Evolutionary conservation across 1,140 invertebrate species (phyloP).

Genomic region (Carposina sasakii): DNA sequence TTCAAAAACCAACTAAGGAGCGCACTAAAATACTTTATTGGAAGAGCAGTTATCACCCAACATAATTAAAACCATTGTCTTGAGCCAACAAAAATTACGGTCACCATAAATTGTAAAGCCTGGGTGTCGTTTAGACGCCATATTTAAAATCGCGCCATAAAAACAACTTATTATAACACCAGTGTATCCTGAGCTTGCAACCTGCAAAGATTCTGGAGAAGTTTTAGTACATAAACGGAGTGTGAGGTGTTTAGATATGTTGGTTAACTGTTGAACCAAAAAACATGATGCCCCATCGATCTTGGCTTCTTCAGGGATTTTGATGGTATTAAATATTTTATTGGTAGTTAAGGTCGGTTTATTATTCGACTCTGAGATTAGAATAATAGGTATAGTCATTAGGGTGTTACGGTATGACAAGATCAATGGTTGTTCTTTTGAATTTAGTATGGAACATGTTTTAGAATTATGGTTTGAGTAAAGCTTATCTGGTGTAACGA

Average conservation of each 20-base stretch:
- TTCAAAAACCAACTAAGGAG: conserved; percentile 18
- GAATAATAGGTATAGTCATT: conserved; percentile 60
- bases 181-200: conserved; percentile 30
- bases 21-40: conserved; percentile 43
- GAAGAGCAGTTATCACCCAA: conserved; percentile 52
- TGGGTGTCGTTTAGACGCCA: conserved; percentile 47
- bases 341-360: conserved; percentile 60
- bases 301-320: conserved; percentile 42
- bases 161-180: conserved; percentile 46
- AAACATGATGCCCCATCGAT: conserved; percentile 48
- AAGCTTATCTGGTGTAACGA: too few relatives aligned
- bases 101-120: conserved; percentile 53
- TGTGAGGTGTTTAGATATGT: conserved; percentile 28
- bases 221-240: neutral
- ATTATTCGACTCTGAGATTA: conserved; percentile 58
- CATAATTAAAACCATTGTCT: conserved; percentile 68
- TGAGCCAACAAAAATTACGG: conserved; percentile 49
- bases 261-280: conserved; percentile 39
- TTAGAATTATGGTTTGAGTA: too few relatives aligned
- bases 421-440: too few relatives aligned
- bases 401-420: too few relatives aligned
- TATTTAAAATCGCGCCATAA: conserved; percentile 66
- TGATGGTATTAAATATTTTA: conserved; percentile 64
- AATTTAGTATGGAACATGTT: too few relatives aligned
- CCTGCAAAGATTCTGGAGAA: neutral